Conservation (phyloP, 2,113 vertebrate genomes). For the Podocnemis expansa region DNA sequence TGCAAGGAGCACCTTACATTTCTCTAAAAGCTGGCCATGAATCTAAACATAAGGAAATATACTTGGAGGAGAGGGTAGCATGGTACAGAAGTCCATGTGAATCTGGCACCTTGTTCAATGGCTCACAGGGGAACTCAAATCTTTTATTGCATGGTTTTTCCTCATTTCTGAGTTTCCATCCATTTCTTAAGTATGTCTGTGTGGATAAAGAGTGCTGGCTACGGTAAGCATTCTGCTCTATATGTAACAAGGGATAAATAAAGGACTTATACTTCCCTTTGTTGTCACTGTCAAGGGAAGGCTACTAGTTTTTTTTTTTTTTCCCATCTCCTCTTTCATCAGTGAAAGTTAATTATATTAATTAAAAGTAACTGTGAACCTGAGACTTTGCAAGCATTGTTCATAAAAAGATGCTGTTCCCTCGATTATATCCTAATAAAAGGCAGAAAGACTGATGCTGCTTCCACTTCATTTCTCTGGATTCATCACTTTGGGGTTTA, state of each 20-base stretch:
- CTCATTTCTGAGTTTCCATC: not conserved
- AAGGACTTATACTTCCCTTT: not conserved
- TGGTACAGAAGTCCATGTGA: not conserved
- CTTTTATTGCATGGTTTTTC: not conserved
- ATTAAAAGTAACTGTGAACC: accelerated
- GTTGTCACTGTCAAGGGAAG: not conserved
- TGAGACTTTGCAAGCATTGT: not conserved
- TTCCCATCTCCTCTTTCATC: not conserved
- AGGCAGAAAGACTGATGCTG: accelerated
- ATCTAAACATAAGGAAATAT: not conserved
- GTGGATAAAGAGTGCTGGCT: not conserved
- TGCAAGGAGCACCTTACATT: not conserved
- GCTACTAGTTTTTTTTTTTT: not conserved
- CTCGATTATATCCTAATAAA: not conserved
- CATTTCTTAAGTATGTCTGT: not conserved
- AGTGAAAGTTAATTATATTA: not conserved
- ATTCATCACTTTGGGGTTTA: accelerated
- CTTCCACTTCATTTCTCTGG: not conserved
- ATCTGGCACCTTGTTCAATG: not conserved
- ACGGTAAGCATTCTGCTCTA: not conserved
- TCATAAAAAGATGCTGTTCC: accelerated
- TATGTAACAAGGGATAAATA: not conserved
- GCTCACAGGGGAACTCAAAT: not conserved
- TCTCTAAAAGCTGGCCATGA: not conserved
- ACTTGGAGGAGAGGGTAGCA: not conserved